These are phyloP conservation scores for Thripadectes ignobilis DNA, from an alignment of 2,797 vertebrate species.

Conservation along the genomic window DNA sequence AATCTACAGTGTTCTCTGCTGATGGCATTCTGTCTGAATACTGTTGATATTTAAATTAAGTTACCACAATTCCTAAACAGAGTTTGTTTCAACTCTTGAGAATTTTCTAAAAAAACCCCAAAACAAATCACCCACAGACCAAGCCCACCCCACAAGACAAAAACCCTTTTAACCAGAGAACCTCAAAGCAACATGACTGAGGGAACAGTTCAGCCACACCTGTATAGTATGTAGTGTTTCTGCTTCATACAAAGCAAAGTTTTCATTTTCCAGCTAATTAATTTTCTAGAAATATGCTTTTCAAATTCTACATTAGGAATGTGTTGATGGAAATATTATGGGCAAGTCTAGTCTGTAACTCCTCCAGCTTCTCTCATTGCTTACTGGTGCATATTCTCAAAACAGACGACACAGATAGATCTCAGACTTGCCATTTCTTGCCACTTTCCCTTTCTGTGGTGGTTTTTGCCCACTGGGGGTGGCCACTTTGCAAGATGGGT, in stretches of 20 bases:
- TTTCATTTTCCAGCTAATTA: not conserved
- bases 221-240: not conserved
- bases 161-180: not conserved
- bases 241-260: not conserved
- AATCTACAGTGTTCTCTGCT: not conserved
- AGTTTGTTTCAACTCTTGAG: not conserved
- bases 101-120: not conserved
- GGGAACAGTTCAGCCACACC: not conserved
- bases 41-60: not conserved
- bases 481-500: too few species aligned
- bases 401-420: not conserved
- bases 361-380: not conserved
- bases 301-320: not conserved
- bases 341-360: not conserved
- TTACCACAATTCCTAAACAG: not conserved
- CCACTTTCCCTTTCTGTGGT: not conserved
- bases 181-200: not conserved
- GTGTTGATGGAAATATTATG: not conserved
- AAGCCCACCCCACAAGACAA: not conserved
- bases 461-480: not conserved
- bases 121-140: too few species aligned
- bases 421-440: not conserved
- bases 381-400: not conserved
- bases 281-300: not conserved
- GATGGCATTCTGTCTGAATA: not conserved